Conservation (phyloP, 2,113 vertebrate species). For the Microcebus murinus region DNA sequence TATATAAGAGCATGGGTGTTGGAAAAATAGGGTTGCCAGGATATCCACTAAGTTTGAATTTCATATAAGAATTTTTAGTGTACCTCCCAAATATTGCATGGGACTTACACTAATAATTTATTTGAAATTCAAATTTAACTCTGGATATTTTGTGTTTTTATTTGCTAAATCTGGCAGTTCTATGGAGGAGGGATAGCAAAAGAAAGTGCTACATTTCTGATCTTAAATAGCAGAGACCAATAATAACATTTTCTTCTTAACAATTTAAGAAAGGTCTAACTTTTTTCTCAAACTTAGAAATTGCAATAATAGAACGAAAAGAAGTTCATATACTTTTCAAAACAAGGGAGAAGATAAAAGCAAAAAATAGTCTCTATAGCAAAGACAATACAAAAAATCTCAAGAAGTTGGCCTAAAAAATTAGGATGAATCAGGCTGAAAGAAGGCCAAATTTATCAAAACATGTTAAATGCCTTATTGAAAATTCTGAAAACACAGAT, state of each 20-base stretch:
- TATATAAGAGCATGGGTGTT: not conserved
- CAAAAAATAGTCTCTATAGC: not conserved
- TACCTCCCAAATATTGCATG: not conserved
- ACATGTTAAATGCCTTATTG: not conserved
- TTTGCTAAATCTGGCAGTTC: not conserved
- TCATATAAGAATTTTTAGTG: not conserved
- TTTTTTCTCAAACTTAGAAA: not conserved
- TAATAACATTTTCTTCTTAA: not conserved
- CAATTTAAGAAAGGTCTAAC: not conserved
- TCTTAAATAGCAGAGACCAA: not conserved
- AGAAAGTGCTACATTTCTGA: not conserved
- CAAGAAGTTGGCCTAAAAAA: not conserved
- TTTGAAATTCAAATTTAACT: constrained; percentile 26
- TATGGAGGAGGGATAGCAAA: not conserved
- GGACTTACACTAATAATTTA: constrained; percentile 15
- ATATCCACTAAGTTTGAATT: not conserved
- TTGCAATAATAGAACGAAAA: not conserved
- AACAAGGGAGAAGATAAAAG: not conserved
- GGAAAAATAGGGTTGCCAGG: not conserved
- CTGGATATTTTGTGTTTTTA: not conserved
- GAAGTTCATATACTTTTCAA: not conserved
- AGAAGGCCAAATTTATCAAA: not conserved
- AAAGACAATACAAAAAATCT: not conserved
- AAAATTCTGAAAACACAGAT: not conserved
- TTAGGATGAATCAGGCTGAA: not conserved